Percentiles rank a stretch among this genome's conserved stretches.
Evolutionary conservation across 2,797 vertebrate genomes (phyloP).

Genomic region (Harpagifer antarcticus): DNA sequence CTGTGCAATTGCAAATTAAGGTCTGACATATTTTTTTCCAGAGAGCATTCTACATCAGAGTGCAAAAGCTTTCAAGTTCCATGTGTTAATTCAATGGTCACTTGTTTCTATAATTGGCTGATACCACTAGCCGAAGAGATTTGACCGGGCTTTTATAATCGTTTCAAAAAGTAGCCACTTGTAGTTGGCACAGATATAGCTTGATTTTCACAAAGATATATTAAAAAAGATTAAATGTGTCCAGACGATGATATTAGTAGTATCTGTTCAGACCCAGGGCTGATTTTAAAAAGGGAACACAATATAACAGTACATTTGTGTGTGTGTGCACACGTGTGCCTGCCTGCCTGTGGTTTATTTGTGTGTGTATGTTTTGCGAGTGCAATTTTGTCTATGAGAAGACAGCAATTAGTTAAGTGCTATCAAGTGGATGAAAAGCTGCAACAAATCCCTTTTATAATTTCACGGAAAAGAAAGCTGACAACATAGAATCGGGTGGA

Average conservation of each 20-base stretch:
- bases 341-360: constrained; percentile 53
- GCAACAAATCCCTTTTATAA: constrained; percentile 82
- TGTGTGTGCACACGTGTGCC: neutral
- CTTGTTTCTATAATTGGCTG: constrained; percentile 83
- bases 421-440: constrained; percentile 87
- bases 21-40: constrained; percentile 74
- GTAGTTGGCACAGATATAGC: constrained; percentile 71
- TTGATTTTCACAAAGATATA: constrained; percentile 77
- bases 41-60: constrained; percentile 80
- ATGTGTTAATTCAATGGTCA: constrained; percentile 84
- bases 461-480: constrained; percentile 82
- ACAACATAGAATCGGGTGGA: constrained; percentile 75
- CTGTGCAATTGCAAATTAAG: constrained; percentile 79
- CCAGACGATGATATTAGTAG: constrained; percentile 64
- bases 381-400: constrained; percentile 66
- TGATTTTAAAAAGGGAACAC: constrained; percentile 53
- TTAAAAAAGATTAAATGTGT: constrained; percentile 71
- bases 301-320: constrained; percentile 22
- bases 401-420: constrained; percentile 85
- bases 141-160: constrained; percentile 81
- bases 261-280: constrained; percentile 53
- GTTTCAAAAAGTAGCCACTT: constrained; percentile 79
- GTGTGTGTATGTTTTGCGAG: constrained; percentile 60
- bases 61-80: constrained; percentile 85
- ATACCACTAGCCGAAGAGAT: constrained; percentile 75